These are phyloP conservation scores for Zaprionus camerounensis DNA, from an alignment of 1,140 invertebrate species.

Conservation along the genomic window DNA sequence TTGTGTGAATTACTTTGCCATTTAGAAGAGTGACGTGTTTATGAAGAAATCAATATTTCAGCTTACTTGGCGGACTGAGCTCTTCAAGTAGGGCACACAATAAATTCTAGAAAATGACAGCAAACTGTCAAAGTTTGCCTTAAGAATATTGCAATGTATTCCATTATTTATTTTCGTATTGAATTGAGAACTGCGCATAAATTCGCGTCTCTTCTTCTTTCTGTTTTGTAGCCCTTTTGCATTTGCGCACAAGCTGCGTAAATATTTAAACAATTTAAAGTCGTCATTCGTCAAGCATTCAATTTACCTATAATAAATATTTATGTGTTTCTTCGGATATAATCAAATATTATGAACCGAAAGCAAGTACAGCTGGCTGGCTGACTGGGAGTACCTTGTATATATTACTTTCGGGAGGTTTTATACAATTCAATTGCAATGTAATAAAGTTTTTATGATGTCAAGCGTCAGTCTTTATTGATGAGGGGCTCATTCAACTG, in stretches of 20 bases:
- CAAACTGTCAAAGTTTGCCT: not conserved
- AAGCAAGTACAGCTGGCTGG: conserved; percentile 49
- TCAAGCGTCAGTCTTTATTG: conserved; percentile 20
- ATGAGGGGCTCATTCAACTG: conserved; percentile 30
- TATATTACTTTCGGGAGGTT: conserved; percentile 15
- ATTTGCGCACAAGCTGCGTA: conserved; percentile 31
- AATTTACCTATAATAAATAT: conserved; percentile 44
- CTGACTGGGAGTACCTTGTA: conserved; percentile 25
- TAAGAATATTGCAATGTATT: conserved; percentile 3
- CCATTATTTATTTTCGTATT: not conserved
- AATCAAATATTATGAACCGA: conserved; percentile 60
- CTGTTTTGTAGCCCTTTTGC: not conserved
- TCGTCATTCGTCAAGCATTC: conserved; percentile 41
- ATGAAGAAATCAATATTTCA: conserved; percentile 54
- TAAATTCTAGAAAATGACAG: not conserved
- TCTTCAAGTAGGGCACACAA: not conserved
- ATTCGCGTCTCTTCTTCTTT: not conserved
- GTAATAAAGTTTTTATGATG: conserved; percentile 55
- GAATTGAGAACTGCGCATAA: not conserved
- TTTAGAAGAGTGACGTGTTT: conserved; percentile 12
- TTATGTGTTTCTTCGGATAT: conserved; percentile 31
- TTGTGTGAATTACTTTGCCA: conserved; percentile 6
- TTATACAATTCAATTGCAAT: conserved; percentile 57
- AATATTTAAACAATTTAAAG: conserved; percentile 59
- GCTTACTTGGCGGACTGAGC: not conserved